Conservation (phyloP, 2,797 vertebrate species). For the Lithobates pipiens region DNA sequence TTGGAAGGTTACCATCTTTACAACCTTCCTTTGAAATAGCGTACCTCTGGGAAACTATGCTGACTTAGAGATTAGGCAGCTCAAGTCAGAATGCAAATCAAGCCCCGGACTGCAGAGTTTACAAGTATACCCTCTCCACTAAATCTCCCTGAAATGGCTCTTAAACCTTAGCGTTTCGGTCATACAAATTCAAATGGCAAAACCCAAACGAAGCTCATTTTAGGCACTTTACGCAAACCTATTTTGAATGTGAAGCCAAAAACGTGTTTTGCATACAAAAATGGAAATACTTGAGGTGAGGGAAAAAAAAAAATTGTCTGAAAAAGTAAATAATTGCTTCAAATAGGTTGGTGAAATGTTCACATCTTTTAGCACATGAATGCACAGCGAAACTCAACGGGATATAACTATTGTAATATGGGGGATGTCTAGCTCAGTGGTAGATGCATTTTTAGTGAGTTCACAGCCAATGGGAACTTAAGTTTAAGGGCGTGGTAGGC, state of each 20-base stretch:
- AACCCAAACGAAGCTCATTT: background rate
- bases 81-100: background rate
- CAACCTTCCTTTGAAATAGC: background rate
- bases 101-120: background rate
- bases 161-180: background rate
- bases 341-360: background rate
- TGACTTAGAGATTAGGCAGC: background rate
- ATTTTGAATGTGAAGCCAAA: constrained; percentile 4
- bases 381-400: too few relatives aligned
- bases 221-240: background rate
- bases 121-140: background rate
- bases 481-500: too few relatives aligned
- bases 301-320: background rate
- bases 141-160: background rate
- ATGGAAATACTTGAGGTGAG: constrained; percentile 1
- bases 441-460: too few relatives aligned
- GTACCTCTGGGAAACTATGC: background rate
- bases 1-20: background rate
- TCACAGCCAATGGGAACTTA: too few relatives aligned
- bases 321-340: background rate
- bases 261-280: constrained; percentile 17
- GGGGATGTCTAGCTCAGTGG: too few relatives aligned
- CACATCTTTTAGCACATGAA: too few relatives aligned
- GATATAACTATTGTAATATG: too few relatives aligned
- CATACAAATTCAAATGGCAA: background rate